Evolutionary conservation across 2,888 invertebrate species (phyloP), one percentile per base, ranked within the genome.

Genomic region (Rotaria macrura): DNA sequence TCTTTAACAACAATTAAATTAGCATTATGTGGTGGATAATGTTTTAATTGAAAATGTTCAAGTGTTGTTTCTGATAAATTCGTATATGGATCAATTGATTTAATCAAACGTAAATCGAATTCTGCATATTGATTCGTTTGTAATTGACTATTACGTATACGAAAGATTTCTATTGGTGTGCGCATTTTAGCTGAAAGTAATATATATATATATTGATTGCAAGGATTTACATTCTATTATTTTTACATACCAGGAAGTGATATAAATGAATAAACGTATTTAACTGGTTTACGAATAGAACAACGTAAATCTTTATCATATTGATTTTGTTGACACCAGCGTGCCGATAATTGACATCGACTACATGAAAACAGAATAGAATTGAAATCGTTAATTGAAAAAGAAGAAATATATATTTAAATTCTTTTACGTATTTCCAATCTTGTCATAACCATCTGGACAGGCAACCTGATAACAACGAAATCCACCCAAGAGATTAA

Each of bases 401-500:
- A 5, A 38, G 14, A 43, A 40, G 6, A 43, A 43, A n/a, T 4
- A 20, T 34, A 1, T n/a, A 29, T 57, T 55, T 12, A 7, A 65
- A 38, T 65, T 1, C 2, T 14, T 84, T 52, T 84, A 72, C 49
- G 47, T 72, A 65, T 85, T 72, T n/a, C 84, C 84, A 43, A 83
- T 23, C 40, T 23, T 34, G 12, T 65, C 72, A 52, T 86, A 86
- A 14, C 85, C 86, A 17, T 52, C 47, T 17, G 86, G 85, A 84
- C 86, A 86, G 12, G 72, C 49, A 43, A 85, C 49, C 49, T 38
- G 29, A 29, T 85, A 84, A 79, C 86, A 86, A 54, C 84, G 72
- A 47, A 38, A 85, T 29, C 83, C 79, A 25, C 86, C 86, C 52
- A 74, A 38, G 29, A 85, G 65, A 84, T 86, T 86, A 14, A 86